phyloP scores from a whole-genome alignment of 2,113 vertebrate genomes.

The Lipophrys pholis region DNA sequence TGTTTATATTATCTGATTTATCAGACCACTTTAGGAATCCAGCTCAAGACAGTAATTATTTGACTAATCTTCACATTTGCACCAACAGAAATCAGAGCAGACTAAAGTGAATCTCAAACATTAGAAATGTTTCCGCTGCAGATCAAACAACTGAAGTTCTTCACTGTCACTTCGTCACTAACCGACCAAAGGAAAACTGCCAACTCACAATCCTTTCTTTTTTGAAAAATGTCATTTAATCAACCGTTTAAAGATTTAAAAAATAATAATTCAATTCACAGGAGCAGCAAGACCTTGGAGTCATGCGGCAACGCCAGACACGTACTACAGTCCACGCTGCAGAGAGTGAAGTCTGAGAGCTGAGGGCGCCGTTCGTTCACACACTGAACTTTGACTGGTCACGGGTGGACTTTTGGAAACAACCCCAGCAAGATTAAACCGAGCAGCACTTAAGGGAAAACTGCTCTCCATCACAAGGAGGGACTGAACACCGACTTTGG shows the following conservation, averaged over 20 bases:
- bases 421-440: conserved; percentile 5
- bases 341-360: conserved; percentile 73
- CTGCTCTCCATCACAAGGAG: background rate
- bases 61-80: too few species aligned
- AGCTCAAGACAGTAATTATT: too few species aligned
- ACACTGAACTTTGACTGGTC: conserved; percentile 34
- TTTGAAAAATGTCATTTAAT: background rate
- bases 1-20: too few species aligned
- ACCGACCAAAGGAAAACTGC: too few species aligned
- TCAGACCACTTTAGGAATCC: too few species aligned
- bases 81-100: too few species aligned
- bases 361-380: conserved; percentile 53
- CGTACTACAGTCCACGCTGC: conserved; percentile 87
- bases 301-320: conserved; percentile 87
- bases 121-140: too few species aligned
- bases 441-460: conserved; percentile 18
- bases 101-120: too few species aligned
- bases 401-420: conserved; percentile 39
- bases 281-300: conserved; percentile 89
- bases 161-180: too few species aligned
- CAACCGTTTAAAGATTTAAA: background rate
- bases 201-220: background rate
- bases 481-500: conserved; percentile 7
- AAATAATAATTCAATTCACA: too few species aligned
- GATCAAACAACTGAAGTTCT: too few species aligned